These are phyloP conservation scores for Arenaria interpres DNA, from an alignment of 2,113 vertebrate genomes.

Conservation along the genomic window DNA sequence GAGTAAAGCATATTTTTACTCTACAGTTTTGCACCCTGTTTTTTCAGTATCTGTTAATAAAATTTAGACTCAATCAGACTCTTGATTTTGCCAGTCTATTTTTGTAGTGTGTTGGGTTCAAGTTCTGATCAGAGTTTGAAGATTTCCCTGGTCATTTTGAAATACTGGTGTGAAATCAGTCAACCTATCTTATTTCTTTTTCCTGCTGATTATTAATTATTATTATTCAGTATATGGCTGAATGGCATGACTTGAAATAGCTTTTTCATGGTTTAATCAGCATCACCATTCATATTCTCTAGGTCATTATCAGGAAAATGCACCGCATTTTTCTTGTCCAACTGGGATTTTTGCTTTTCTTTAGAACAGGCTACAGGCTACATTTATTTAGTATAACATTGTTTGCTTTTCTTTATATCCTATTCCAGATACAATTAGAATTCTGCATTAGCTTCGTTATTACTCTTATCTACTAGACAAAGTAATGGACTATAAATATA, in stretches of 20 bases:
- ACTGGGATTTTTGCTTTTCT: neutral
- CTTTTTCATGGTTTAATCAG: neutral
- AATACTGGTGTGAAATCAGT: neutral
- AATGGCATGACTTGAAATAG: neutral
- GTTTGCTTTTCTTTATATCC: neutral
- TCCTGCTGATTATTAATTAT: neutral
- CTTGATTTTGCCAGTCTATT: neutral
- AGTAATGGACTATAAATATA: constrained; percentile 2
- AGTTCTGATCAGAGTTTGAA: neutral
- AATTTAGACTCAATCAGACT: neutral
- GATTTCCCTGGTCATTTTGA: neutral
- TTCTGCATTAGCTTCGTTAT: neutral
- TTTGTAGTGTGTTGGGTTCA: neutral
- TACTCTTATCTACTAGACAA: neutral
- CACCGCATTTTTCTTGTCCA: neutral
- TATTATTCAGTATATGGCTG: neutral
- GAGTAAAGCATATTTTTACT: neutral
- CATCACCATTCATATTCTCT: neutral
- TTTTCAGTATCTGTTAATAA: neutral
- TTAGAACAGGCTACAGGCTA: neutral
- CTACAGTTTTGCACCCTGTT: neutral
- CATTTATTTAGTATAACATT: neutral
- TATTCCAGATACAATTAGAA: neutral
- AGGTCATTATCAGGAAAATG: neutral
- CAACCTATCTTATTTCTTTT: neutral